Evolutionary conservation across 2,113 vertebrate species (phyloP), one percentile per base, ranked within the genome.

Genomic region (Turnix velox): DNA sequence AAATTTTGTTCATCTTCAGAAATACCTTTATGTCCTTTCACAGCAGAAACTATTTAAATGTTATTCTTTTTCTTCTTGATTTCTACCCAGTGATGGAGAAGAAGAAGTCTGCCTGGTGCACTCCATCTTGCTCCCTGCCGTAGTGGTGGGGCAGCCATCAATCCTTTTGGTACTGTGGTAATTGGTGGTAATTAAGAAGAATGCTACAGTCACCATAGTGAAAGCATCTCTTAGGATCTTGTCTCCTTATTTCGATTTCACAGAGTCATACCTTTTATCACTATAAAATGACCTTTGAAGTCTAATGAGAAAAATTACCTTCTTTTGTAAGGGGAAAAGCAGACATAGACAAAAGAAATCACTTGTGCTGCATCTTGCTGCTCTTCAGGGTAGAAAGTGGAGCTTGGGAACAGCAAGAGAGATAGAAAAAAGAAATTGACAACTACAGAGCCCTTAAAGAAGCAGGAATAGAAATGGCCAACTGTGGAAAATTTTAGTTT

Each of bases 121-220:
- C 11, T 15, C 13, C 10, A 5, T 45, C 55, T 66, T 27, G 7
- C 31, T 7, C 46, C 30, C 30, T 31, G 2, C 43, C 37, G 3
- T 8, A 42, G 33, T 5, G 12, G 20, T 42, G 52, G 66, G 15
- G 48, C 39, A 84, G 28, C 33, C 23, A 6, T 7, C 1, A 3
- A 54, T 18, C 35, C 43, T 16, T 40, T 63, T 33, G 18, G 22
- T 42, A 4, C 23, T 31, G 17, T 10, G 37, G n/a, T n/a, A n/a
- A n/a, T n/a, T n/a, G 20, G 61, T 18, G 1, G 2, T 5, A 23
- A 27, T 31, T 35, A 22, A 0, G 9, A 10, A 52, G 57, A 91
- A 7, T 2, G 4, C 22, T 81, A 81, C 22, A 61, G 28, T 18
- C 17, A 18, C 8, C 3, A 1, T 40, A 25, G 24, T 24, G 52